phyloP scores from a whole-genome alignment of 2,888 invertebrate genomes.

The Crocallis elinguaria region DNA sequence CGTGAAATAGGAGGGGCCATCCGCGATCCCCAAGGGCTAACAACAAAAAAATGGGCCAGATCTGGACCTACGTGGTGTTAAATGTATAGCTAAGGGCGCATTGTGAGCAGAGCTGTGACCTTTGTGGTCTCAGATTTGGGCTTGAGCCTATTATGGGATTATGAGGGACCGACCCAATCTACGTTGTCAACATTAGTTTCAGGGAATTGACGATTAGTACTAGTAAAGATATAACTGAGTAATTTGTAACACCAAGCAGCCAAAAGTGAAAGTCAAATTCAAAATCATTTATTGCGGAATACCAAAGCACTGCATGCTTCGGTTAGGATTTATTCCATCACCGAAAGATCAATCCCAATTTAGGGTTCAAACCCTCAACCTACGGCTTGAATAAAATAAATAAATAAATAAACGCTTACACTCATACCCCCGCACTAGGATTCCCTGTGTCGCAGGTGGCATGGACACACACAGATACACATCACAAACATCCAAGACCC shows the following conservation, averaged over 20 bases:
- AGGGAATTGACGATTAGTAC: constrained; percentile 17
- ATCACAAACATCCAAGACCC: no score
- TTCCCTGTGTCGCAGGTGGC: no score
- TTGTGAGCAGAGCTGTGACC: constrained; percentile 26
- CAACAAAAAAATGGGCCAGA: constrained; percentile 22
- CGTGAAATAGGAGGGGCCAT: constrained; percentile 26
- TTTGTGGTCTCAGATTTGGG: constrained; percentile 16
- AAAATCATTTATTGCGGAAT: no score
- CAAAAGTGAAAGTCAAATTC: no score
- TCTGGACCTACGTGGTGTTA: constrained; percentile 27
- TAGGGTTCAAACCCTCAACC: no score
- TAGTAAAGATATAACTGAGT: background rate
- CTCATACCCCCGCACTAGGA: no score
- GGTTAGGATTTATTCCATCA: no score
- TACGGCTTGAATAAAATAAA: no score
- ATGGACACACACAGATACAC: no score
- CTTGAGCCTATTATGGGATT: constrained; percentile 29
- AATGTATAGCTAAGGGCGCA: constrained; percentile 29
- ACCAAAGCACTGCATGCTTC: no score
- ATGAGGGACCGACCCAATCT: constrained; percentile 28
- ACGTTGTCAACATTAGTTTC: constrained; percentile 22
- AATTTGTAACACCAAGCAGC: background rate
- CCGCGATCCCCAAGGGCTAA: constrained; percentile 25
- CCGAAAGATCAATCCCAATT: no score
- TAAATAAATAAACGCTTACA: no score